Conservation (phyloP, 2,113 vertebrate genomes). For the Serinus canaria region DNA sequence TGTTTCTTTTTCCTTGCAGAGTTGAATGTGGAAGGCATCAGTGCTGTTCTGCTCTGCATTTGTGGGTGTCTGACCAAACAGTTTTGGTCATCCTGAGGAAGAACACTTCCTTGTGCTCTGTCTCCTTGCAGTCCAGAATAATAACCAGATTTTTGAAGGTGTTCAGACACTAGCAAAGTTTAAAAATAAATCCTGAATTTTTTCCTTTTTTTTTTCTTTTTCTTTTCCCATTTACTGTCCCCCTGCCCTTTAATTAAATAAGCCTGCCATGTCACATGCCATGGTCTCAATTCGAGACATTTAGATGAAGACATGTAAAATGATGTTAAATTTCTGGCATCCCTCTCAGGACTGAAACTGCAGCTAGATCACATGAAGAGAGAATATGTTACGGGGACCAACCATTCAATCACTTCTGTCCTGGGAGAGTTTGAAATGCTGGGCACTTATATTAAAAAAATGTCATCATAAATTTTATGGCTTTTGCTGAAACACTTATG, state of each 20-base stretch:
- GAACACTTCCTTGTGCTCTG: not conserved
- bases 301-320: not conserved
- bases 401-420: not conserved
- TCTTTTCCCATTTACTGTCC: not conserved
- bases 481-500: not conserved
- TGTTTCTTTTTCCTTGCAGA: not conserved
- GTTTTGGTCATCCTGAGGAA: not conserved
- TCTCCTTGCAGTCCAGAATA: not conserved
- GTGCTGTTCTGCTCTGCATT: not conserved
- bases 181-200: not conserved
- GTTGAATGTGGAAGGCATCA: fast-evolving
- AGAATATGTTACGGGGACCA: not conserved
- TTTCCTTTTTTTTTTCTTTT: not conserved
- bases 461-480: not conserved
- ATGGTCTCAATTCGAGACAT: not conserved
- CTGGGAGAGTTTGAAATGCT: not conserved
- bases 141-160: not conserved
- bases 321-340: not conserved
- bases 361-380: not conserved
- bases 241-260: not conserved
- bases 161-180: not conserved
- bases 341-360: not conserved
- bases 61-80: not conserved
- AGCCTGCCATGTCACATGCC: not conserved
- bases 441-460: not conserved